A percentile compares a stretch with the other conserved stretches of the same genome.
These are phyloP conservation scores for Lepilemur septentrionalis DNA, from an alignment of 2,797 vertebrate genomes.

Conservation along the genomic window DNA sequence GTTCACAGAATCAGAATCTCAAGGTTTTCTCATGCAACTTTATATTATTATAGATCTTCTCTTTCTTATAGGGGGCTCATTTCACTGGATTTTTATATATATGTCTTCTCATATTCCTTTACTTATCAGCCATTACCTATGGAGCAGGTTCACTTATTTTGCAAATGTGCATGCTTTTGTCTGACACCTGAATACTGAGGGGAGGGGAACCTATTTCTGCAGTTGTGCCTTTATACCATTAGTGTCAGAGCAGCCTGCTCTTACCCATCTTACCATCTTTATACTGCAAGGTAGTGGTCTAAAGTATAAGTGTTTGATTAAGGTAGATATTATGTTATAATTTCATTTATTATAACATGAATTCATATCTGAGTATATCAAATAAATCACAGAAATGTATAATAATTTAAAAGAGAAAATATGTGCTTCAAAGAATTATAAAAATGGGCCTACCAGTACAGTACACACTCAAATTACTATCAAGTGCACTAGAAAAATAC, in stretches of 20 bases:
- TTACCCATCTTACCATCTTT: not conserved
- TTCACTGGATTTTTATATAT: not conserved
- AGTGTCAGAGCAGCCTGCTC: no score
- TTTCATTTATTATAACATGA: not conserved
- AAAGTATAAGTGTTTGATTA: not conserved
- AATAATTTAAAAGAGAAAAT: not conserved
- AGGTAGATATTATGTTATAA: not conserved
- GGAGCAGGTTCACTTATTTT: not conserved
- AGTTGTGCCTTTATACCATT: not conserved
- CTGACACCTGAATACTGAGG: not conserved
- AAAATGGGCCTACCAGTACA: not conserved
- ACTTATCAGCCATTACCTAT: not conserved
- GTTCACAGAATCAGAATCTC: not conserved
- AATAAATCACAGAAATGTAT: not conserved
- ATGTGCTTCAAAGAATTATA: not conserved
- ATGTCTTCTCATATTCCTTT: not conserved
- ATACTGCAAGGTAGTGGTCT: not conserved
- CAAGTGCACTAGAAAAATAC: not conserved
- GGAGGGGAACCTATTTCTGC: not conserved
- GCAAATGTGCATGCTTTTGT: not conserved
- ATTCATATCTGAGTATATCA: not conserved
- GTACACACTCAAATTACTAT: not conserved
- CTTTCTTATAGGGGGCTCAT: not conserved
- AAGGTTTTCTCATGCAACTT: not conserved
- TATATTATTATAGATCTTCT: not conserved